Evolutionary conservation across 2,888 invertebrate genomes (phyloP).

Genomic region (Pseudoips prasinana): DNA sequence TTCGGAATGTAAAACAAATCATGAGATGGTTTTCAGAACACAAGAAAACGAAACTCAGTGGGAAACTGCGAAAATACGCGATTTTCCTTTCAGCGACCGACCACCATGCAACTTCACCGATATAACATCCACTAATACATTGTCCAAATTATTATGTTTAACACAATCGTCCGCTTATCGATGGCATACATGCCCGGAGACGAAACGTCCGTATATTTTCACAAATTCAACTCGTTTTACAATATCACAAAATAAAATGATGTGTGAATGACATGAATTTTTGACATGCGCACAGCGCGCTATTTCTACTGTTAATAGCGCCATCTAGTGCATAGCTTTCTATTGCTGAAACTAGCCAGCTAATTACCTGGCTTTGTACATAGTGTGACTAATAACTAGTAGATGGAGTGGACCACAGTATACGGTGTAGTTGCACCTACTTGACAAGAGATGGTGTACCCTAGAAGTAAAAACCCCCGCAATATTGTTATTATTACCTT

Average conservation of each 20-base stretch:
- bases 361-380: too few species aligned
- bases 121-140: conserved; percentile 43
- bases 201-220: conserved; percentile 57
- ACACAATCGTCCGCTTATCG: conserved; percentile 50
- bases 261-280: conserved; percentile 69
- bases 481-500: too few species aligned
- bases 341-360: too few species aligned
- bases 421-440: conserved; percentile 27
- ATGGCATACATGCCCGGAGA: conserved; percentile 54
- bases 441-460: conserved; percentile 39
- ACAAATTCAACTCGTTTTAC: conserved; percentile 67
- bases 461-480: too few species aligned
- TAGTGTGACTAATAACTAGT: too few species aligned
- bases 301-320: conserved; percentile 38
- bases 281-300: conserved; percentile 71
- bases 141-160: conserved; percentile 38
- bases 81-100: conserved; percentile 40
- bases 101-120: conserved; percentile 40
- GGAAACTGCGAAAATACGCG: conserved; percentile 53
- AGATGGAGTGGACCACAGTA: too few species aligned
- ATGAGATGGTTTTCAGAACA: conserved; percentile 27
- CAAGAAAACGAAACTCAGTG: conserved; percentile 34
- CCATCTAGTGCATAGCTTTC: conserved; percentile 47
- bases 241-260: conserved; percentile 74
- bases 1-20: conserved; percentile 50